A percentile compares a stretch with the other conserved stretches of the same genome.
Conservation (phyloP, 2,113 vertebrate genomes). For the Zapus hudsonius region DNA sequence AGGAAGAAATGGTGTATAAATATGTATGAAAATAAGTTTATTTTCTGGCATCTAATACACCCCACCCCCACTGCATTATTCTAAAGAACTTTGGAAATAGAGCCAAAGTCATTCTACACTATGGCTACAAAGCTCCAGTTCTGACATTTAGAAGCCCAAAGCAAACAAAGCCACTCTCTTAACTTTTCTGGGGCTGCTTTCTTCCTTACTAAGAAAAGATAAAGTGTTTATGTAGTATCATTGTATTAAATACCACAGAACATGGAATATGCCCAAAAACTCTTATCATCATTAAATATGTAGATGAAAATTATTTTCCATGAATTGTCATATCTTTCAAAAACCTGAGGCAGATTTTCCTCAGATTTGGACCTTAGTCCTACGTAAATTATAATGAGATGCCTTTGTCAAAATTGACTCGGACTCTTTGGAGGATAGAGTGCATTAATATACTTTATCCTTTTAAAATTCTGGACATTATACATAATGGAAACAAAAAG, state of each 20-base stretch:
- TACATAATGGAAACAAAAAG: not conserved
- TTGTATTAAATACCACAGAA: not conserved
- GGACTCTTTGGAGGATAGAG: not conserved
- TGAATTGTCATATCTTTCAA: not conserved
- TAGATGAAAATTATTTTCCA: slow-evolving; percentile 46
- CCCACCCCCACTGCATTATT: not conserved
- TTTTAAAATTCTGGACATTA: not conserved
- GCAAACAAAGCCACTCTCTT: not conserved
- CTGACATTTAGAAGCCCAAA: not conserved
- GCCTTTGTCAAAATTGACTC: slow-evolving; percentile 1
- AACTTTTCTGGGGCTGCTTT: not conserved
- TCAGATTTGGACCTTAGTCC: not conserved
- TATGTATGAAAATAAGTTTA: not conserved
- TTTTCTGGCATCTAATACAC: not conserved
- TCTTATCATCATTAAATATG: not conserved
- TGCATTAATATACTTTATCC: not conserved
- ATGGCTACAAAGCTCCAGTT: not conserved
- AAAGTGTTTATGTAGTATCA: not conserved
- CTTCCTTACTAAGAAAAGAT: slow-evolving; percentile 8
- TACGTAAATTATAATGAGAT: not conserved
- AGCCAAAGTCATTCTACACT: not conserved
- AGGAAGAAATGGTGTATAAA: not conserved
- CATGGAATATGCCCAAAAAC: not conserved
- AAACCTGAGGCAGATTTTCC: not conserved
- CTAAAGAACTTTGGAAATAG: slow-evolving; percentile 9